Base-by-base conservation (phyloP, 2,797 vertebrate species). In the Brachymystax lenok region DNA sequence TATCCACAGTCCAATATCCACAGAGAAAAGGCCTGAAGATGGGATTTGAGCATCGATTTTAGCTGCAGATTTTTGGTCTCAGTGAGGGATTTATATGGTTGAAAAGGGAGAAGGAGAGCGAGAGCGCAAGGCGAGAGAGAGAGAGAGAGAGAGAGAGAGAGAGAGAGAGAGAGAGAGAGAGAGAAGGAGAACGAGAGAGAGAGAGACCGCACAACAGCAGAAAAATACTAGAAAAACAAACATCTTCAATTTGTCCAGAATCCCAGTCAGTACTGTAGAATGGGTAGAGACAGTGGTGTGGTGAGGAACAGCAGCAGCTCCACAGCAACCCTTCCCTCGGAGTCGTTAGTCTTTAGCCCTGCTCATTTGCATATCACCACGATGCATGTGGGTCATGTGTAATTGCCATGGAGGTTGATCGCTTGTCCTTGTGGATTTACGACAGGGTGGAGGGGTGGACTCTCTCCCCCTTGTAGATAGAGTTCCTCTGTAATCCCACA, bases 1-100 rank as follows among this genome's bases (percentile, higher is more conserved):
- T 54, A 17, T 33, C 33, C 24, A 16, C 5, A 59, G 63, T 30
- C 3, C 30, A 66, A 66, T 16, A 21, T 67, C 13, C 64, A 28
- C 21, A 61, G n/a, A 68, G 28, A 68, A 68, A 68, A 33, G 66
- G 66, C 6, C 66, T 7, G 66, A 33, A 14, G 28, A 68, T 68
- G 28, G 66, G 14, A 68, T 68, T 66, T 66, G 24, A 30, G 5
- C 12, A 66, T 66, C 6, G 66, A 68, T 68, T 68, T 68, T 68
- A 30, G 66, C 27, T 33, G 27, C 16, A 68, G 66, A 28, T 17
- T 67, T 67, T 67, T 67, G 27, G 27, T 67, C 66, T 67, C 66
- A 67, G 28, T 67, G 28, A 19, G 28, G 28, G 28, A 64, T 67
- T 67, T 67, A 67, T 67, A 16, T 7, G 64, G 28, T 66, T 66